Base-by-base conservation (phyloP, 2,797 vertebrate species). In the Monodelphis domestica region DNA sequence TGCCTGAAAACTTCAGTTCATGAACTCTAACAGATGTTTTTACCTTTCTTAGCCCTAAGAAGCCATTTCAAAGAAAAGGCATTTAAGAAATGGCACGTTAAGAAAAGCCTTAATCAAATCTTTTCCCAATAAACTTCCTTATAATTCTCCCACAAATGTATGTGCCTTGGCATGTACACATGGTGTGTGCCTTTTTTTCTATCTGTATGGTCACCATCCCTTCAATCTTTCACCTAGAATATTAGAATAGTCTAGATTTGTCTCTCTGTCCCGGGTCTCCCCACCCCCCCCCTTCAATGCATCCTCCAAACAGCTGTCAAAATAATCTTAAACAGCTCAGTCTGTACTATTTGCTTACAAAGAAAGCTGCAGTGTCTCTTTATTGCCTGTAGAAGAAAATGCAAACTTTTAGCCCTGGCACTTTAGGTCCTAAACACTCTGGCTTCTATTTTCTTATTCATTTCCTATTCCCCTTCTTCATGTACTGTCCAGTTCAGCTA, bases 101-200 rank as follows among this genome's bases (percentile, higher is more conserved):
- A 70, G 15, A 70, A 38, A 70, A n/a, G 14, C 33, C 33, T 63
- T 33, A 63, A 63, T 70, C 33, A 70, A 38, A 21, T 70, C 70
- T 70, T 70, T 70, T 70, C 33, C 15, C n/a, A n/a, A n/a, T n/a
- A n/a, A n/a, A n/a, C n/a, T n/a, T n/a, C n/a, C n/a, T n/a, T n/a
- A n/a, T n/a, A n/a, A n/a, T 1, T 38, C 33, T 70, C 59, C 59
- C 59, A 63, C 33, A 63, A 63, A 63, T n/a, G n/a, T n/a, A n/a
- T n/a, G n/a, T n/a, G n/a, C n/a, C n/a, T n/a, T n/a, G 14, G 59
- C 59, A 17, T 29, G 70, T 29, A 70, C 21, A 33, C 33, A 63
- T 17, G 33, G n/a, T n/a, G n/a, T n/a, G n/a, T n/a, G n/a, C n/a
- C n/a, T 63, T 88, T 89, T 94, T 94, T 33, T 84, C 38, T 89